phyloP scores from a whole-genome alignment of 2,797 vertebrate species.

The Poliocrania exsul region DNA sequence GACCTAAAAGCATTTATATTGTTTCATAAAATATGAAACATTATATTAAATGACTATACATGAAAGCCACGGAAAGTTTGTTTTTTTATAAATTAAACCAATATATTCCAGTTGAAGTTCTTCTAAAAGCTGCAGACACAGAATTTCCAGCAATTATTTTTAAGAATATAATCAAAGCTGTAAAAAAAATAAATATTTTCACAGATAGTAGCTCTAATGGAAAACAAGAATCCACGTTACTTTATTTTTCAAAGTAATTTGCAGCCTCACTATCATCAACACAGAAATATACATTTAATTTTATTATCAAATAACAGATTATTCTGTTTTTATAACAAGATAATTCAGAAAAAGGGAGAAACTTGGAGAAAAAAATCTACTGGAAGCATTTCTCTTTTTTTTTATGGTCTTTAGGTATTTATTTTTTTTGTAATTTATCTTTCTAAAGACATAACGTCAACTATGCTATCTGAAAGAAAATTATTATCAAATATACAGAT shows the following conservation, averaged over 20 bases:
- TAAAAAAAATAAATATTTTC: not conserved
- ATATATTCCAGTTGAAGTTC: not conserved
- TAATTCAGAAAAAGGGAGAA: not conserved
- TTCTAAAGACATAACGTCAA: not conserved
- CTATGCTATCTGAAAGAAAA: not conserved
- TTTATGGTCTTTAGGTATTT: not conserved
- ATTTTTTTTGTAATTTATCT: not conserved
- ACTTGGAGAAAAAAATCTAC: not conserved
- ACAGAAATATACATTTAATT: not conserved
- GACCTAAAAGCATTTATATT: not conserved
- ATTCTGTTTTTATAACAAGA: not conserved
- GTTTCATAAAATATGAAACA: slow-evolving; percentile 16
- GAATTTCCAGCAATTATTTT: not conserved
- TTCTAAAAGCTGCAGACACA: not conserved
- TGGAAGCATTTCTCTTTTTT: not conserved
- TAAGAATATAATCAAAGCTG: not conserved
- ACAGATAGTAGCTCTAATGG: not conserved
- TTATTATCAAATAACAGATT: not conserved
- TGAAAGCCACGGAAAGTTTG: not conserved
- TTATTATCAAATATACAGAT: not conserved
- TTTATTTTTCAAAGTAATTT: not conserved
- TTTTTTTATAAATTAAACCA: not conserved
- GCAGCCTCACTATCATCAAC: not conserved
- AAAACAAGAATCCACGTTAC: not conserved
- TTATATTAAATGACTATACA: not conserved